phyloP scores from a whole-genome alignment of 1,140 invertebrate genomes.

The Drosophila parabipectinata region DNA sequence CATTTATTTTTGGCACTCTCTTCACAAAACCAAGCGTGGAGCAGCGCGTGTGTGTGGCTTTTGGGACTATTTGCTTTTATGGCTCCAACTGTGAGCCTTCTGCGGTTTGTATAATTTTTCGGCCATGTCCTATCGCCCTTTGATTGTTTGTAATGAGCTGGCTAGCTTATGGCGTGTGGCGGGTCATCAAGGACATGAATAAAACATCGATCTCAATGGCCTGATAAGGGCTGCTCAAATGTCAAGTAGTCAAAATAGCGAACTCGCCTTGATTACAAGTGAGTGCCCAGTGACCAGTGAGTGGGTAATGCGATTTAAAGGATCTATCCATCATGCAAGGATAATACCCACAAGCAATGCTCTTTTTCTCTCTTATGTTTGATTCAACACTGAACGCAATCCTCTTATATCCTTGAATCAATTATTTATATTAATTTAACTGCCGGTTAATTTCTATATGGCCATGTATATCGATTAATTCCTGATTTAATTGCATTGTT shows the following conservation, averaged over 20 bases:
- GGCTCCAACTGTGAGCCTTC: conserved; percentile 19
- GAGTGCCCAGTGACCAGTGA: background rate
- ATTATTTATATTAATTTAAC: conserved; percentile 12
- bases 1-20: conserved; percentile 60
- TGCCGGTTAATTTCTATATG: conserved; percentile 9
- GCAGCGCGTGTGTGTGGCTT: conserved; percentile 10
- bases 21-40: conserved; percentile 1
- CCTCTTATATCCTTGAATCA: background rate
- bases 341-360: background rate
- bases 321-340: background rate
- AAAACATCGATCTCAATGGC: conserved; percentile 44
- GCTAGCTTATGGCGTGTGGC: conserved; percentile 1
- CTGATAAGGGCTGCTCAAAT: conserved; percentile 39
- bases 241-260: conserved; percentile 27
- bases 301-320: conserved; percentile 18
- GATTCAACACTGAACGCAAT: background rate
- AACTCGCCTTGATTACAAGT: background rate
- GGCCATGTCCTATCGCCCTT: conserved; percentile 63
- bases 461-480: conserved; percentile 15
- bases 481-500: conserved; percentile 35
- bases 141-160: conserved; percentile 74
- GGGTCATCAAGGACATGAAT: conserved; percentile 46
- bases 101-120: conserved; percentile 49
- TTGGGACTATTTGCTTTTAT: conserved; percentile 42
- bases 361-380: background rate